Evolutionary conservation across 2,888 invertebrate species (phyloP).

Genomic region (Quadroppia sp.): DNA sequence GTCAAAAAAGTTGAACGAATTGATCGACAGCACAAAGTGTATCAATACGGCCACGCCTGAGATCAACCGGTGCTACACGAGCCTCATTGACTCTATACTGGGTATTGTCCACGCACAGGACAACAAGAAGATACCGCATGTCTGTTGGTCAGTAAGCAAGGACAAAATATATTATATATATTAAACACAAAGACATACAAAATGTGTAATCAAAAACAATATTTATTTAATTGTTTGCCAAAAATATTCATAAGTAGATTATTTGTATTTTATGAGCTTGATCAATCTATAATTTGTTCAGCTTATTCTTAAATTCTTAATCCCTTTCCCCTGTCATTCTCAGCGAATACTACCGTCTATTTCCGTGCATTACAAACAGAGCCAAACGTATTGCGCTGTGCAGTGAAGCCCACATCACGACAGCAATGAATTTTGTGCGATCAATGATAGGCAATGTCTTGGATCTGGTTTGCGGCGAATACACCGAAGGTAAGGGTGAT

Average conservation of each 20-base stretch:
- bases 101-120: not conserved
- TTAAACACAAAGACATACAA: no score
- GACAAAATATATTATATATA: no score
- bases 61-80: not conserved
- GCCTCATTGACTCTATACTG: not conserved
- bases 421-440: conserved; percentile 3
- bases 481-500: not conserved
- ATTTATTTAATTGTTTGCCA: no score
- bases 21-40: not conserved
- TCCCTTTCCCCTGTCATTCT: no score
- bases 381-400: not conserved
- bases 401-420: not conserved
- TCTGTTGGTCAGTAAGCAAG: conserved; percentile 6
- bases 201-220: no score
- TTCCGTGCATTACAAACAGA: conserved; percentile 1
- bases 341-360: not conserved
- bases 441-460: not conserved
- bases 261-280: no score
- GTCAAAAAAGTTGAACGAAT: not conserved
- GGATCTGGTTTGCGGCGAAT: not conserved
- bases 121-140: not conserved
- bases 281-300: no score
- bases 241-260: no score
- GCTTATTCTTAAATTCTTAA: no score
- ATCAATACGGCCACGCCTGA: not conserved